A percentile compares a stretch with the other conserved stretches of the same genome.
Conservation (phyloP, 2,113 vertebrate genomes). For the Gadus macrocephalus region DNA sequence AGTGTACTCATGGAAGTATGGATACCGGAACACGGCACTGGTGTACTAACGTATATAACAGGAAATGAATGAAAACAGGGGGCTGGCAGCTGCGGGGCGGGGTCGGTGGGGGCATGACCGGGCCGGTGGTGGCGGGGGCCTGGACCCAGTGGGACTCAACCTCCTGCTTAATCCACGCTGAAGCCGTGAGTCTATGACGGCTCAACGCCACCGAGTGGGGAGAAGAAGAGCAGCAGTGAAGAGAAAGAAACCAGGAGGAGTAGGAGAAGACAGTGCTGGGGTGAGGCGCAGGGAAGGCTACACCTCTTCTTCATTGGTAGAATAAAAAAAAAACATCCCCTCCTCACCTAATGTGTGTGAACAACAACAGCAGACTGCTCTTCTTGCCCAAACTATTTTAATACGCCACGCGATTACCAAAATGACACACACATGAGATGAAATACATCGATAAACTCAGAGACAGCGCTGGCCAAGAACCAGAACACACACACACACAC, state of each 20-base stretch:
- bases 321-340: conserved; percentile 47
- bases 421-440: conserved; percentile 69
- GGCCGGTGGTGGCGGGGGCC: not conserved
- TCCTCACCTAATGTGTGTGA: not conserved
- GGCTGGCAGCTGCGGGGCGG: no score
- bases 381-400: conserved; percentile 55
- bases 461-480: conserved; percentile 65
- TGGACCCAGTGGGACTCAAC: not conserved
- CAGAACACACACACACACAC: no score
- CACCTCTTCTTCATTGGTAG: conserved; percentile 11
- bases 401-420: conserved; percentile 64
- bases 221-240: conserved; percentile 10
- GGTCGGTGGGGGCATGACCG: no score
- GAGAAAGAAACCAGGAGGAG: conserved; percentile 26
- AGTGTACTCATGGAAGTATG: no score
- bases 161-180: not conserved
- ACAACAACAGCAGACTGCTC: no score
- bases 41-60: no score
- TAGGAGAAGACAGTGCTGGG: conserved; percentile 12
- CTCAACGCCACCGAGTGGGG: not conserved
- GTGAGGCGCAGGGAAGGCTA: conserved; percentile 7
- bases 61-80: no score
- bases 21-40: no score
- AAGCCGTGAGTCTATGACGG: not conserved
- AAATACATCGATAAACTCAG: conserved; percentile 63